Base-by-base conservation (phyloP, 2,888 invertebrate genomes). In the Pristionchus fissidentatus region DNA sequence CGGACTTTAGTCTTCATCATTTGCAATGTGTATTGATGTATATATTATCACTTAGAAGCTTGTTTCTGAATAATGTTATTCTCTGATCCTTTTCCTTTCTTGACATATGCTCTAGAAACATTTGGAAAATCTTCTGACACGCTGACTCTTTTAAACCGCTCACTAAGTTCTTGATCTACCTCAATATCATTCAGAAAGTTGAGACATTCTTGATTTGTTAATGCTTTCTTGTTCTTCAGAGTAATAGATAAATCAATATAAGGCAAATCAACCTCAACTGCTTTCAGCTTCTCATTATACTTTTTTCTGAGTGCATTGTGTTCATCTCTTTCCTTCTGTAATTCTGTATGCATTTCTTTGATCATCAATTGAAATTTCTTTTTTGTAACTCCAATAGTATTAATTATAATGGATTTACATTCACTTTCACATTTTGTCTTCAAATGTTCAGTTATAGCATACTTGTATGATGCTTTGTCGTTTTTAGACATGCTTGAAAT, bases 1-100 rank as follows among this genome's bases (percentile, higher is more conserved):
- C 38, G 85, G 85, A 32, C 35, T 86, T 2, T 86, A 85, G 49
- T 73, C 60, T 10, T 1, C 22, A 49, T 49, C 22, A 49, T 49
- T 49, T 57, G 26, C 22, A 4, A 22, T 8, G 4, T 57, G 22
- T 57, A 2, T 57, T n/a, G 8, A 22, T 57, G 49, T 19, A 49
- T 13, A 13, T 49, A 10, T 10, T n/a, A n/a, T n/a, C 15, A 10
- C 46, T 46, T 46, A 10, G 46, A 46, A 46, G 15, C 46, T 46
- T 55, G 55, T n/a, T 22, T 22, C 19, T n/a, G 55, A 57, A n/a
- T n/a, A 4, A 57, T 57, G 7, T 57, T 57, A 57, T 57, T 57
- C 49, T 49, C 32, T 57, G 13, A 22, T 5, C 4, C n/a, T 55
- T 8, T 55, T n/a, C n/a, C n/a, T n/a, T n/a, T n/a, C n/a, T n/a